These are phyloP conservation scores for Temnothorax curvispinosus DNA, from an alignment of 1,140 invertebrate genomes.

Conservation along the genomic window DNA sequence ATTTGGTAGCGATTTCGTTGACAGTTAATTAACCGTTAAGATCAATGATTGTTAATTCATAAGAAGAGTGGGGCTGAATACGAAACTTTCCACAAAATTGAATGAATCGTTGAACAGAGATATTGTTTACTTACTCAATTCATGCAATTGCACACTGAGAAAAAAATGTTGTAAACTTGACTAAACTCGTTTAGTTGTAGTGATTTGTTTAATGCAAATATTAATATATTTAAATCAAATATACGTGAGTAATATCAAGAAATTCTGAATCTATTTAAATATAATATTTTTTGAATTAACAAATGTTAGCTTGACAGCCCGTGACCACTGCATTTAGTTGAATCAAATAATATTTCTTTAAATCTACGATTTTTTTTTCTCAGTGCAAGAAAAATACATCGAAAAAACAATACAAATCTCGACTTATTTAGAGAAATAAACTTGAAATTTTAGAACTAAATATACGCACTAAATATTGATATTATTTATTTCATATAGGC, in stretches of 20 bases:
- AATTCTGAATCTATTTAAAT: too few relatives aligned
- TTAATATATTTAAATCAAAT: too few relatives aligned
- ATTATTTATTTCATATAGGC: slow-evolving; percentile 15
- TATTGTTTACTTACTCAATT: not conserved
- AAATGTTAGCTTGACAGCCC: too few relatives aligned
- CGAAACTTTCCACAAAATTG: not conserved
- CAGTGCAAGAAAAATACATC: not conserved
- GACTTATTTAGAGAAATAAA: not conserved
- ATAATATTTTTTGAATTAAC: too few relatives aligned
- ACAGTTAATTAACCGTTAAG: not conserved
- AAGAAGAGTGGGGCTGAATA: not conserved
- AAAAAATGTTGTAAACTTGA: too few relatives aligned
- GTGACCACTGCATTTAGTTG: too few relatives aligned
- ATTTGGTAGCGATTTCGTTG: not conserved
- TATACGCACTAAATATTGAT: not conserved
- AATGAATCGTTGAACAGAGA: not conserved
- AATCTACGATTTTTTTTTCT: too few relatives aligned
- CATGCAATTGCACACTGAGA: too few relatives aligned
- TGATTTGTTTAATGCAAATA: too few relatives aligned
- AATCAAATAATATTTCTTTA: too few relatives aligned
- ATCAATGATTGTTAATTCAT: not conserved
- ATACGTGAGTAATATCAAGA: too few relatives aligned
- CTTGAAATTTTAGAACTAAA: not conserved
- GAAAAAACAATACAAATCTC: not conserved
- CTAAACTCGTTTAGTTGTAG: too few relatives aligned